Percentiles rank a stretch among this genome's conserved stretches.
phyloP scores from a whole-genome alignment of 1,140 invertebrate genomes.

The Lethocerus indicus region DNA sequence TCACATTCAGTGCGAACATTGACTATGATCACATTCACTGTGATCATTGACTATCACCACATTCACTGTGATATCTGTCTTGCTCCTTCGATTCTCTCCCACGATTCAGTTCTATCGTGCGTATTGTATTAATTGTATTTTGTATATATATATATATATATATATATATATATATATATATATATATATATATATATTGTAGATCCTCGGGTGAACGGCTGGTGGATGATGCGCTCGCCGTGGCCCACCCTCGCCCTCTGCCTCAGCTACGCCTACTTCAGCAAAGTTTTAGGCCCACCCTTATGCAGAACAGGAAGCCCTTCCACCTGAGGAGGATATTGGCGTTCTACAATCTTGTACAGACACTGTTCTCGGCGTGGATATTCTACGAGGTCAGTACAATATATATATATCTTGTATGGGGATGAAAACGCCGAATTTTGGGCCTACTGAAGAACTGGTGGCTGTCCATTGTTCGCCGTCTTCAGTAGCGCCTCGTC shows the following conservation, averaged over 20 bases:
- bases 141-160: no score
- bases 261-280: conserved; percentile 68
- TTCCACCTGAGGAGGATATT: conserved; percentile 67
- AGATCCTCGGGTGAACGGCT: conserved; percentile 80
- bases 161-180: conserved; percentile 5
- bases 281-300: conserved; percentile 62
- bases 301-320: conserved; percentile 83
- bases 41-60: no score
- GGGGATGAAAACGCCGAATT: no score
- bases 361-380: conserved; percentile 79
- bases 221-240: conserved; percentile 85
- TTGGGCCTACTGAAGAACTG: no score
- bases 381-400: conserved; percentile 75
- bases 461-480: no score
- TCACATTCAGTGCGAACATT: no score
- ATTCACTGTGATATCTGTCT: no score
- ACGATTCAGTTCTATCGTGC: neutral
- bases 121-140: neutral
- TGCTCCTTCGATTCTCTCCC: neutral
- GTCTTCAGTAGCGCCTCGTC: no score
- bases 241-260: conserved; percentile 71
- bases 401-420: conserved; percentile 4
- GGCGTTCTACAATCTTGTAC: conserved; percentile 74
- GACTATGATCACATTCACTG: no score
- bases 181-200: conserved; percentile 27